Evolutionary conservation across 2,797 vertebrate genomes (phyloP).

Genomic region (Mycteria americana): DNA sequence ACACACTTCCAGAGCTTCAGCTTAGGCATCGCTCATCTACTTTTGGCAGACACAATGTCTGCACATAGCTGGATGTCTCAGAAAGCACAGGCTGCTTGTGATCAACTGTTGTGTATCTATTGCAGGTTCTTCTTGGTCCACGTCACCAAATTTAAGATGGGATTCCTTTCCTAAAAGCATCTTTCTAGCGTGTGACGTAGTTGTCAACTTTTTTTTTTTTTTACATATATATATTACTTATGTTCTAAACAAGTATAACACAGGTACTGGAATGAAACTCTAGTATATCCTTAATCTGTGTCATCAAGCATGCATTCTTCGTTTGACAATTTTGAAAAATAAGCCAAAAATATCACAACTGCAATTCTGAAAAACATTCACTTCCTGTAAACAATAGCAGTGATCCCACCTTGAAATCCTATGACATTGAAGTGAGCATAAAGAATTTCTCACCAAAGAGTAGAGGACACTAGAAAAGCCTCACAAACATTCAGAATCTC

Average conservation of each 20-base stretch:
- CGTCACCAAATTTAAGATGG: not conserved
- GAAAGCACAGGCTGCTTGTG: not conserved
- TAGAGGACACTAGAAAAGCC: not conserved
- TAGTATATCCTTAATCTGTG: not conserved
- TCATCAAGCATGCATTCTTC: not conserved
- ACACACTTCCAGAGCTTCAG: not conserved
- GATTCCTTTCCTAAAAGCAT: not conserved
- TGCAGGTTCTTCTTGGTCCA: not conserved
- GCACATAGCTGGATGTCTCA: not conserved
- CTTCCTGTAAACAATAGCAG: not conserved
- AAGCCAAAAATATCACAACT: not conserved
- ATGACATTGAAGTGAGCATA: not conserved
- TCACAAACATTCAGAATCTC: not conserved
- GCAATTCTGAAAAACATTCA: not conserved
- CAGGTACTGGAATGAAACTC: not conserved
- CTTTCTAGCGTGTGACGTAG: not conserved
- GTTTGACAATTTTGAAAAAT: not conserved
- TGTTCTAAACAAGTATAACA: not conserved
- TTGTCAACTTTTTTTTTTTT: not conserved
- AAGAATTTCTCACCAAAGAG: not conserved
- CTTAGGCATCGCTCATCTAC: not conserved
- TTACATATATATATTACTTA: not conserved
- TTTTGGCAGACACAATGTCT: not conserved
- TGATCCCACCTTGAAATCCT: not conserved
- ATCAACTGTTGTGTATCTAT: not conserved